Conservation (phyloP, 2,113 vertebrate species). For the Phaetusa simplex region DNA sequence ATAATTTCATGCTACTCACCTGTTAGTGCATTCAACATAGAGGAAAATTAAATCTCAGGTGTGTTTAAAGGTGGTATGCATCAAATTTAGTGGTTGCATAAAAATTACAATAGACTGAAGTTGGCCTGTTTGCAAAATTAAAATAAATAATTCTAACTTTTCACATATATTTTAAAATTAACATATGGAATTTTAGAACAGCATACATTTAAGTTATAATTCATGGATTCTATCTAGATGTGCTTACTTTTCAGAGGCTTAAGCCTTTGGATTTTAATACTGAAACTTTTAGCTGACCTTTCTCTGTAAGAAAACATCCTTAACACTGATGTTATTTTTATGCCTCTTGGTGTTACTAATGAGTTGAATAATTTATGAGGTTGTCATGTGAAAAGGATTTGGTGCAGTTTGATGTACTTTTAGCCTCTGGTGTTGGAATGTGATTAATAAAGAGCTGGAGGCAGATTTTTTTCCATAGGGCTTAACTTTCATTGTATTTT, state of each 20-base stretch:
- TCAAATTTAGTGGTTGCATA: background rate
- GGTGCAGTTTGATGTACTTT: constrained; percentile 82
- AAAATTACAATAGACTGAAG: background rate
- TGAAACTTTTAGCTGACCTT: constrained; percentile 76
- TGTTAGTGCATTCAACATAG: background rate
- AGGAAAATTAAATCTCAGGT: background rate
- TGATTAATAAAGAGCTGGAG: constrained; percentile 83
- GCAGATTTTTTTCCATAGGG: constrained; percentile 50
- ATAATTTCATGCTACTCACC: background rate
- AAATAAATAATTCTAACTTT: background rate
- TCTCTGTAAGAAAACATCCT: constrained; percentile 78
- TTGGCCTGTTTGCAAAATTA: background rate
- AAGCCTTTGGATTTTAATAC: constrained; percentile 55
- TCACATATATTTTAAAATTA: background rate
- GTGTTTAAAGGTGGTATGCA: background rate
- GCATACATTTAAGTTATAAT: background rate
- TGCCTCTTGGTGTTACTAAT: constrained; percentile 85
- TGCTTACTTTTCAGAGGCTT: constrained; percentile 62
- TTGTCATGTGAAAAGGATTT: constrained; percentile 88
- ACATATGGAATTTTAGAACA: background rate
- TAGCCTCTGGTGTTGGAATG: constrained; percentile 76
- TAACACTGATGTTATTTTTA: constrained; percentile 78
- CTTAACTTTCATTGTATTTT: constrained; percentile 60
- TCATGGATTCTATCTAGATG: constrained; percentile 13
- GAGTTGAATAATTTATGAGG: constrained; percentile 92